phyloP scores from a whole-genome alignment of 2,797 vertebrate species.

The Rousettus madagascariensis region DNA sequence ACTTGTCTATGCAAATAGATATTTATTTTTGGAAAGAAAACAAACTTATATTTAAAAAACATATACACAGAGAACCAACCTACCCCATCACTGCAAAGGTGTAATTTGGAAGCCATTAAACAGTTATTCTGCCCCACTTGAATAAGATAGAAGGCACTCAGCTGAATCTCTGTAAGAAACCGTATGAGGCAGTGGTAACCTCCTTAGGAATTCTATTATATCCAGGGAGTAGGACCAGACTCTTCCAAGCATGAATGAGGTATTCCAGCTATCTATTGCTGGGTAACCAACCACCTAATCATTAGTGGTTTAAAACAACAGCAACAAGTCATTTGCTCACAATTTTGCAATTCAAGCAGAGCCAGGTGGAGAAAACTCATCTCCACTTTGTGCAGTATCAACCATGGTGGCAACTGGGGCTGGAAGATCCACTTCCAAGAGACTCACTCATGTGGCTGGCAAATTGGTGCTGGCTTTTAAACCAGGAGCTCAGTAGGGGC shows the following conservation, averaged over 20 bases:
- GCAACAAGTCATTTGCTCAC: neutral
- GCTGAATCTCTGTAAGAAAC: neutral
- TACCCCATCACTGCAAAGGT: neutral
- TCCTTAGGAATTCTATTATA: neutral
- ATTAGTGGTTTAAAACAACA: constrained; percentile 23
- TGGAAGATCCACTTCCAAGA: neutral
- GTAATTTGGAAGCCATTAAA: constrained; percentile 14
- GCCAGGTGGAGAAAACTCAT: neutral
- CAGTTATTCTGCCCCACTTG: neutral
- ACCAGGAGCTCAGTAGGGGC: neutral
- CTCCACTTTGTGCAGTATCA: neutral
- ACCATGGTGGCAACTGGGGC: no score
- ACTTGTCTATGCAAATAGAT: constrained; percentile 61
- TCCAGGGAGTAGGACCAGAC: neutral
- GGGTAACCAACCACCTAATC: neutral
- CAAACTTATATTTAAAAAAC: constrained; percentile 45
- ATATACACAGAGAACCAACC: neutral
- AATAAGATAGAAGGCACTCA: neutral
- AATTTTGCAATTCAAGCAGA: neutral
- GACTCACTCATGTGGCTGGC: neutral
- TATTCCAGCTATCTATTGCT: neutral
- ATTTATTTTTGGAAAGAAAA: constrained; percentile 59
- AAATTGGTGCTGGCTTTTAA: neutral
- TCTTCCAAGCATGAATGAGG: neutral
- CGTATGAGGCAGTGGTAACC: neutral